Conservation (phyloP, 2,888 invertebrate species). For the Drepanosiphum platanoidis region DNA sequence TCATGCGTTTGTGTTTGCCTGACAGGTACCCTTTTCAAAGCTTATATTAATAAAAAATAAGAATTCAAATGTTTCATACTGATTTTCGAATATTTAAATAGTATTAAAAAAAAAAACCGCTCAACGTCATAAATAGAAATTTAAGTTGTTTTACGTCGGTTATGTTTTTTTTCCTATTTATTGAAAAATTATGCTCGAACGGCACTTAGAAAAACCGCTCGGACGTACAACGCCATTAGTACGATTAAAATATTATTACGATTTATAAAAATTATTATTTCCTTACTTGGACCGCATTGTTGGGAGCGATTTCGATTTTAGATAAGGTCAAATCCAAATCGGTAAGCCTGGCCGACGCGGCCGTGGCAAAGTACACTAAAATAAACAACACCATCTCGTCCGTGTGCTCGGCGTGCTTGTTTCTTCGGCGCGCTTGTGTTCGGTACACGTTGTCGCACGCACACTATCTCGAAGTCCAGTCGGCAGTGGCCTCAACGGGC, state of each 20-base stretch:
- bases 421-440: neutral
- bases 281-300: constrained; percentile 38
- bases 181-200: too few species aligned
- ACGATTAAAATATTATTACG: neutral
- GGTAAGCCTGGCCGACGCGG: neutral
- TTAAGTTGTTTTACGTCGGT: too few species aligned
- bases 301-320: constrained; percentile 5
- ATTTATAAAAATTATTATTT: neutral
- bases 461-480: constrained; percentile 15
- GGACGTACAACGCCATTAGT: too few species aligned
- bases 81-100: too few species aligned
- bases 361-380: constrained; percentile 37
- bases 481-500: constrained; percentile 17
- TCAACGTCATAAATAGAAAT: too few species aligned
- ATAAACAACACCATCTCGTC: constrained; percentile 29
- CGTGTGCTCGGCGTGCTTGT: neutral
- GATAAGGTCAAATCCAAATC: neutral
- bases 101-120: too few species aligned
- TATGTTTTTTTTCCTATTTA: too few species aligned
- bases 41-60: too few species aligned
- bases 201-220: too few species aligned
- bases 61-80: too few species aligned
- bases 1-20: too few species aligned
- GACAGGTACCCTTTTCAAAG: too few species aligned
- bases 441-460: neutral